Evolutionary conservation across 2,113 vertebrate genomes (phyloP).

Genomic region (Pitta sordida): DNA sequence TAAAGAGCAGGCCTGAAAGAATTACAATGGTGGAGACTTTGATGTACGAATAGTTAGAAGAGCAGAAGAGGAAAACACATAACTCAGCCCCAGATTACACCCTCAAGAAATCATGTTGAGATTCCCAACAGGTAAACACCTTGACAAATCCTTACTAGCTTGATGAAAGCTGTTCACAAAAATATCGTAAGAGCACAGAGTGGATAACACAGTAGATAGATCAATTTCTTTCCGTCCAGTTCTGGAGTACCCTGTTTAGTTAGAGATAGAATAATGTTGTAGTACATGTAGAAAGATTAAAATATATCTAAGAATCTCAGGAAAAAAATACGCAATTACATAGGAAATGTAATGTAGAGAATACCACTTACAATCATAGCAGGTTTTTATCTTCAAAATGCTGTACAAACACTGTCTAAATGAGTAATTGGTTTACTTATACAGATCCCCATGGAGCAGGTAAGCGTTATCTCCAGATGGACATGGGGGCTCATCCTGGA

Average conservation of each 20-base stretch:
- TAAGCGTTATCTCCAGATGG: neutral
- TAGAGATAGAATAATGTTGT: conserved; percentile 11
- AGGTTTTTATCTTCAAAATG: neutral
- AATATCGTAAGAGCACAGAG: conserved; percentile 45
- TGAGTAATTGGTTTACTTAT: neutral
- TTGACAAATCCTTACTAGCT: conserved; percentile 70
- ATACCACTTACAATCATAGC: neutral
- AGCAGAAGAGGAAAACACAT: conserved; percentile 51
- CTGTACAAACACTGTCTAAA: neutral
- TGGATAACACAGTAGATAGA: conserved; percentile 62
- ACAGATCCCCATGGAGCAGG: neutral
- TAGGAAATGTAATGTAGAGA: neutral
- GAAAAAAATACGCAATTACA: neutral
- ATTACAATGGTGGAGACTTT: conserved; percentile 58
- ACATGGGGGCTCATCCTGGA: neutral
- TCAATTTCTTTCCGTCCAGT: conserved; percentile 39
- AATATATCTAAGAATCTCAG: neutral
- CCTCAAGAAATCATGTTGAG: conserved; percentile 76
- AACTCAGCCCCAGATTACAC: conserved; percentile 71
- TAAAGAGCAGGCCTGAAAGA: conserved; percentile 62
- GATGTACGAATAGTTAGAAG: conserved; percentile 35
- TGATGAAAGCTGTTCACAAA: conserved; percentile 68
- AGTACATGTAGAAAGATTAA: conserved; percentile 16
- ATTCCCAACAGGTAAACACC: conserved; percentile 75
- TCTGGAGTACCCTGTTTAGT: neutral